Base-by-base conservation (phyloP, 2,113 vertebrate genomes). In the Meriones unguiculatus region DNA sequence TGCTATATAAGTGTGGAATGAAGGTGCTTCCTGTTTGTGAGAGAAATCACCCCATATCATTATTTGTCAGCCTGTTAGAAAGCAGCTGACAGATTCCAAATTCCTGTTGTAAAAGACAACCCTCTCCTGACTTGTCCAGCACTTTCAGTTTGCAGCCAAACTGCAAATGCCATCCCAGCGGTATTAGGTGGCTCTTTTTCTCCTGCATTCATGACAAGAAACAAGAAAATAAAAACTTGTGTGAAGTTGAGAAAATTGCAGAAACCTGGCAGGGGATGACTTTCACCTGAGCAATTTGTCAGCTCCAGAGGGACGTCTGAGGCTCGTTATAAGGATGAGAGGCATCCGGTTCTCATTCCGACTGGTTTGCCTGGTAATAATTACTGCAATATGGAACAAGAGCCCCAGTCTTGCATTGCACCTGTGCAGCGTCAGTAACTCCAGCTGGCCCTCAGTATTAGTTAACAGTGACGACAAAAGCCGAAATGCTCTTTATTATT, bases 221-320 rank as follows among this genome's bases (percentile, higher is more conserved):
- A 95, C 82, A 88, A 97, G 93, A 96, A 98, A 97, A 97, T 96
- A 97, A 97, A 97, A 97, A 97, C 87, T 96, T 98, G 96, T 96
- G 93, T 13, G 32, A 93, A 90, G 95, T 94, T 97, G 95, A 94
- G 92, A 95, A 97, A 98, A 97, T 97, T 94, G 94, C 94, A 93
- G 96, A 97, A 97, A 97, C n/a, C 96, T 98, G 96, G 96, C 97
- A 96, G 96, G 95, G 77, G 91, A 96, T 97, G 96, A 96, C 97
- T 97, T 97, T 97, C 96, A 97, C 97, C 97, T 97, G 96, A 95
- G 84, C 82, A 97, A 97, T 97, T 95, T 97, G 96, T 98, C 94
- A 95, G 94, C 92, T 95, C 97, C 97, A 95, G 89, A 95, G 97
- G 97, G 97, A 97, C 75, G 89, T 89, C 90, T 80, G 77, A 97